Evolutionary conservation across 2,113 vertebrate species (phyloP), one percentile per base, ranked within the genome.

Genomic region (Gnathonemus echidnorhynchus): DNA sequence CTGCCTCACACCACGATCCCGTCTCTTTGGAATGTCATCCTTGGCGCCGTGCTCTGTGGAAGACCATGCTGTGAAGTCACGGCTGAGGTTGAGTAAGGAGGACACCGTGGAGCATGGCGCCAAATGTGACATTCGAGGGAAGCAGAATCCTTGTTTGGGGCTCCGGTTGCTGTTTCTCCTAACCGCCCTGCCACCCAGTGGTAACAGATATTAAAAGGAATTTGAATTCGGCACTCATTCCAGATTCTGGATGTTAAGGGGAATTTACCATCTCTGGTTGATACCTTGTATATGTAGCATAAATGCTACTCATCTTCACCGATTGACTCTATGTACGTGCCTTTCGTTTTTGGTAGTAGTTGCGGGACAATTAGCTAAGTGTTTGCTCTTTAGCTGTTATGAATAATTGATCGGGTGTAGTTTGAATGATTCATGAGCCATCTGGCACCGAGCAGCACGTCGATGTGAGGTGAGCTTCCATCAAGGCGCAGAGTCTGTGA

Each of bases 381-480:
- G 95, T 96, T 96, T 96, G 95, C 96, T 97, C 93, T 96, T 97
- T 95, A 89, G 89, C 95, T 95, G 92, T 92, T 93, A 97, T 97
- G 95, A 97, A 97, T 97, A 97, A 96, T 98, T 97, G 92, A 97
- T 97, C 94, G 91, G 92, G 93, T 91, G 92, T 92, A 93, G 91
- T 95, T 92, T 96, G 94, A 97, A 96, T 97, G 95, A 97, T 97
- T 97, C 95, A 97, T 97, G 94, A 94, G 93, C 96, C 97, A 96
- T 97, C 96, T 97, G 96, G 94, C 92, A 91, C 0, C 91, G 89
- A 90, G 89, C 90, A 89, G 90, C 56, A 88, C 84, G 56, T 52
- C 88, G 89, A 53, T 91, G 91, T 91, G 91, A 93, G 91, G 90
- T 66, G 89, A 90, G 90, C 85, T 50, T 88, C 86, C 89, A 92